Evolutionary conservation across 2,888 invertebrate genomes (phyloP).

Genomic region (Silvanus unidentatus): DNA sequence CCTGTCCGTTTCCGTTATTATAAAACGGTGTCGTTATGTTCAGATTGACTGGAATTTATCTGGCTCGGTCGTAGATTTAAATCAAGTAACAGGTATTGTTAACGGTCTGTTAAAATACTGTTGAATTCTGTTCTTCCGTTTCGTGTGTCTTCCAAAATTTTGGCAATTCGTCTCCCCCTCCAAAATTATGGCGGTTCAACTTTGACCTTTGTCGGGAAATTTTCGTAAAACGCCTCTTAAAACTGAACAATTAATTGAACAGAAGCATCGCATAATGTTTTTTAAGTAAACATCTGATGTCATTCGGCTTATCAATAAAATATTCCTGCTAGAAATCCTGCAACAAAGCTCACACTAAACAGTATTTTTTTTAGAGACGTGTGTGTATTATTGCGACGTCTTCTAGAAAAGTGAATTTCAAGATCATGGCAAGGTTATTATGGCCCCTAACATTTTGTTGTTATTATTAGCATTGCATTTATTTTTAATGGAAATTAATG

Average conservation of each 20-base stretch:
- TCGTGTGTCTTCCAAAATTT: too few species aligned
- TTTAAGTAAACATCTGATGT: too few species aligned
- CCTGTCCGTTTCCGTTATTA: constrained; percentile 37
- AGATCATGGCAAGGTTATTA: constrained; percentile 42
- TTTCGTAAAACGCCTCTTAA: constrained; percentile 9
- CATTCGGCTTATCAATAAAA: too few species aligned
- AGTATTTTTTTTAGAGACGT: constrained; percentile 1
- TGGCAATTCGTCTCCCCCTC: neutral
- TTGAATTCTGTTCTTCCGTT: too few species aligned
- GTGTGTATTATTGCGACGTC: constrained; percentile 1
- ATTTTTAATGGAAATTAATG: constrained; percentile 16
- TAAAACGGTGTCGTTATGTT: constrained; percentile 33
- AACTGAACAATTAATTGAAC: too few species aligned
- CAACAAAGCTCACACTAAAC: neutral
- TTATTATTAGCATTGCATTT: constrained; percentile 30
- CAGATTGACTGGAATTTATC: constrained; percentile 12
- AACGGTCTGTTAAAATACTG: too few species aligned
- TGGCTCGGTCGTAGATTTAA: too few species aligned
- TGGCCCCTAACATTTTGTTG: constrained; percentile 21
- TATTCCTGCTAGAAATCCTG: too few species aligned
- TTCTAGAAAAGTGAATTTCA: constrained; percentile 37
- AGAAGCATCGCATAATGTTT: too few species aligned
- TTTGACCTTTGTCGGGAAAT: constrained; percentile 37
- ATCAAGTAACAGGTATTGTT: too few species aligned
- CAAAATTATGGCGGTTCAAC: constrained; percentile 28